Evolutionary conservation across 2,797 vertebrate species (phyloP), one percentile per base, ranked within the genome.

Genomic region (Bucorvus abyssinicus): DNA sequence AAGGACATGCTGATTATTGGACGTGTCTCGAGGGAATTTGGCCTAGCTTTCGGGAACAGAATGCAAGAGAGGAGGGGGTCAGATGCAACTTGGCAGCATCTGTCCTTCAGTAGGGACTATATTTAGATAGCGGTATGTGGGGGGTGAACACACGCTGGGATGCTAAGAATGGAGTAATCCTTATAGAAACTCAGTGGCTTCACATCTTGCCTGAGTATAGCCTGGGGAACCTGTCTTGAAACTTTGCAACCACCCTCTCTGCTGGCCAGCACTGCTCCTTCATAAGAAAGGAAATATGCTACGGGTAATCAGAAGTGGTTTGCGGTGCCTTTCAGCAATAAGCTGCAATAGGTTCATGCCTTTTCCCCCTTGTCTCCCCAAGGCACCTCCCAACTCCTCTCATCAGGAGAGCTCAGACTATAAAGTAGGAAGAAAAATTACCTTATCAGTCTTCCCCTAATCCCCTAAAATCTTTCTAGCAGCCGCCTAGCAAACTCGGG

Each of bases 81-180:
- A 96, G 88, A 93, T 80, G 40, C 67, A 79, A 60, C n/a, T 93
- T 84, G 88, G 88, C 95, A 95, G 93, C 95, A 95, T 96, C 88
- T 95, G 86, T 85, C 78, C 91, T 87, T 90, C 90, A 75, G 42
- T 55, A 57, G 40, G 49, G 38, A 42, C 90, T 96, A 97, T 95
- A 96, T 96, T 93, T 96, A 95, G 94, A 12, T 7, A 36, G 75
- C 24, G 91, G 88, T 74, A 96, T 95, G 94, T 83, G 45, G 61
- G 71, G 81, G 57, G 53, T 92, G 91, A 94, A 87, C 81, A 93
- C 88, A 93, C 11, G 0, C 64, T 89, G 81, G 42, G 42, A 60
- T 57, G 78, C 88, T 95, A 97, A 96, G 78, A 95, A 96, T 96
- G 95, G 91, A 93, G 34, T 79, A 77, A 92, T 94, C 90, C 86